These are phyloP conservation scores for Gymnoscopelus microlampas DNA, from an alignment of 2,797 vertebrate genomes.

Conservation along the genomic window DNA sequence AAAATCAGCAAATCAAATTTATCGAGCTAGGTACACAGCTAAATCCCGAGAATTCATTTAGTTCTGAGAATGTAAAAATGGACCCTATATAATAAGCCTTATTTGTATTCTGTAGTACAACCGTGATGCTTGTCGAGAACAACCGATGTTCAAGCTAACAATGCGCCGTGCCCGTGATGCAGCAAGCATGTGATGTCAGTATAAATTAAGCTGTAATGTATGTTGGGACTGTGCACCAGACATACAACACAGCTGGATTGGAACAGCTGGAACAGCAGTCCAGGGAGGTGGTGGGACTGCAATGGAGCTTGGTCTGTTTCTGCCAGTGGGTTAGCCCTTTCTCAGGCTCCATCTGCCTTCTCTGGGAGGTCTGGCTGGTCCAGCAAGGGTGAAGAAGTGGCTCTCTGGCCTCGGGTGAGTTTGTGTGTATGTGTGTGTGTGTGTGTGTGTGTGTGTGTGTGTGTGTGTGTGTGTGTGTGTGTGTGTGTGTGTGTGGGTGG, in stretches of 20 bases:
- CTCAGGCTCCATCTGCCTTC: constrained; percentile 58
- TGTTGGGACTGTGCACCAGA: not conserved
- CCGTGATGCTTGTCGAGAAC: too few species aligned
- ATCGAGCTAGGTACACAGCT: too few species aligned
- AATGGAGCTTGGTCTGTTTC: constrained; percentile 44
- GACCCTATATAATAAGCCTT: too few species aligned
- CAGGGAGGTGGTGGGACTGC: constrained; percentile 1
- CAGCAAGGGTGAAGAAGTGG: not conserved
- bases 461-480: constrained; percentile 4
- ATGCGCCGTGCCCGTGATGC: too few species aligned
- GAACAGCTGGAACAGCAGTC: not conserved
- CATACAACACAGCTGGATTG: too few species aligned
- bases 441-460: not conserved
- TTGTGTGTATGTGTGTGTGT: not conserved
- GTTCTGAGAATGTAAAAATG: too few species aligned
- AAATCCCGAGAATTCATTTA: too few species aligned
- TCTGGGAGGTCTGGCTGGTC: constrained; percentile 30
- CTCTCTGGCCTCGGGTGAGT: constrained; percentile 2
- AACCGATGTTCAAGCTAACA: too few species aligned
- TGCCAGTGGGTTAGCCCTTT: constrained; percentile 54
- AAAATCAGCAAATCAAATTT: too few species aligned
- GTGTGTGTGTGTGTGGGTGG: constrained; percentile 5
- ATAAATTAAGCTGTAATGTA: too few species aligned
- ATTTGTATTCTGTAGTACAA: too few species aligned
- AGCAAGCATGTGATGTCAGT: too few species aligned